Conservation (phyloP, 1,140 invertebrate species). For the Pseudomyrmex gracilis region DNA sequence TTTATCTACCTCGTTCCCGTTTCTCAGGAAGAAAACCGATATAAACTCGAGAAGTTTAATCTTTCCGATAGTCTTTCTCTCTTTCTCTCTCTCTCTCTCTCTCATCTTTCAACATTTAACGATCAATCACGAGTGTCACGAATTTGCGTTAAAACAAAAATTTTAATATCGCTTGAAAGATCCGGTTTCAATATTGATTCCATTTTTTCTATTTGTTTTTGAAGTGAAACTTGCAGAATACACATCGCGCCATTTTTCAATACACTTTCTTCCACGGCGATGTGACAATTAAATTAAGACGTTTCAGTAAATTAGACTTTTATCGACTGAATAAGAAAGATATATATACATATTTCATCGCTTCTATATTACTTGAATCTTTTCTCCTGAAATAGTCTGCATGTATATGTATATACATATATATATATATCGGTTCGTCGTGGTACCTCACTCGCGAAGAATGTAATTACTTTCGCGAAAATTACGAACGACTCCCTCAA, state of each 20-base stretch:
- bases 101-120: not conserved
- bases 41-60: not conserved
- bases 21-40: too few species aligned
- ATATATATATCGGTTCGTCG: conserved; percentile 54
- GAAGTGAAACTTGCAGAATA: too few species aligned
- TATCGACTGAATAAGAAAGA: too few species aligned
- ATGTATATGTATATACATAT: too few species aligned
- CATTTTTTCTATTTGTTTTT: not conserved
- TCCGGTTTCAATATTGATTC: not conserved
- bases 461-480: conserved; percentile 72
- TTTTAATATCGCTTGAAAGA: not conserved
- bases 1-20: not conserved
- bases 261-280: not conserved
- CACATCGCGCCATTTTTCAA: too few species aligned
- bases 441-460: conserved; percentile 44
- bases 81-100: not conserved
- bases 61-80: not conserved
- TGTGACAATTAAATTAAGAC: not conserved
- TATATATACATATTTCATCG: not conserved
- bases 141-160: not conserved
- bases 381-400: conserved; percentile 7
- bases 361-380: not conserved
- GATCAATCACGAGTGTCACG: not conserved
- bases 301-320: conserved; percentile 9
- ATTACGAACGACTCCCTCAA: conserved; percentile 65